phyloP scores from a whole-genome alignment of 1,140 invertebrate species.

The Asbolus verrucosus region DNA sequence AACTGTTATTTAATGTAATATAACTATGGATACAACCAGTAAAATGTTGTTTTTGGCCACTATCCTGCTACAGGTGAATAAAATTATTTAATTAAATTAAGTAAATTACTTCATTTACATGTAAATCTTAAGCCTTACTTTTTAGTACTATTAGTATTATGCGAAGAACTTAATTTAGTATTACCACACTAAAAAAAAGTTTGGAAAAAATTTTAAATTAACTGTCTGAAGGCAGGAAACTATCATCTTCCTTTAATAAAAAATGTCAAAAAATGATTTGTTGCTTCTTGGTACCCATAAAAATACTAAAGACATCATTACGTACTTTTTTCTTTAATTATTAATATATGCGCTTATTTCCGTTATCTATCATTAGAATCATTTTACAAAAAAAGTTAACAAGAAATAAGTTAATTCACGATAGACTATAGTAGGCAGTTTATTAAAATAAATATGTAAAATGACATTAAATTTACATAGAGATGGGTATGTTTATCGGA shows the following conservation, averaged over 20 bases:
- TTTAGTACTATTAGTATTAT: no score
- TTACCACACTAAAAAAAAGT: constrained; percentile 1
- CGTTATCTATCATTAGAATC: background rate
- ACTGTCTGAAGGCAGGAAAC: background rate
- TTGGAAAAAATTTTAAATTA: background rate
- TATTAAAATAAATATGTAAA: constrained; percentile 22
- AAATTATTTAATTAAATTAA: no score
- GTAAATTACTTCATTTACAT: no score
- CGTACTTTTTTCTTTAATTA: background rate
- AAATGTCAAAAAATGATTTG: no score
- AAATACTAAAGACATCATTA: constrained; percentile 13
- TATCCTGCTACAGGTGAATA: no score
- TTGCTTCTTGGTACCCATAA: background rate
- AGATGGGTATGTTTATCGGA: constrained; percentile 4
- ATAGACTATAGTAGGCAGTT: background rate
- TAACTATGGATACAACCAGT: no score
- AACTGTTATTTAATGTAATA: no score
- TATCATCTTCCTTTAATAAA: no score
- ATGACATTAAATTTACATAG: constrained; percentile 12
- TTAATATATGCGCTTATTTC: background rate
- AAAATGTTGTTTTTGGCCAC: no score
- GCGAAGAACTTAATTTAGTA: no score
- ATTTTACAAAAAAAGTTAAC: background rate
- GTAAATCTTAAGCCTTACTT: no score
- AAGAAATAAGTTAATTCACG: constrained; percentile 7